Conservation (phyloP, 2,888 invertebrate genomes). For the Psococerastis gibbosa region DNA sequence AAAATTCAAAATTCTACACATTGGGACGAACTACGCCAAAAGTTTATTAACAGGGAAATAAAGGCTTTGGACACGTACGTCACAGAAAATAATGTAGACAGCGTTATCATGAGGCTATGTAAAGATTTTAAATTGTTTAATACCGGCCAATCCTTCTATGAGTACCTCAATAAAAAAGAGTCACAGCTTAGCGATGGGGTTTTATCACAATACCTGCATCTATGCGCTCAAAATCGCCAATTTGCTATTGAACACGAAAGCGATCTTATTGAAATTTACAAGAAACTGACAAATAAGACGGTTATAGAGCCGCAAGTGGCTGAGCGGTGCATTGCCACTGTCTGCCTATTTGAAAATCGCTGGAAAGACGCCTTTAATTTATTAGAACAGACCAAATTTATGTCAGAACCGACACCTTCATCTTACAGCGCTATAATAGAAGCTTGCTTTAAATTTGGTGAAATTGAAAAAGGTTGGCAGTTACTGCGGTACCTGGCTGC, state of each 20-base stretch:
- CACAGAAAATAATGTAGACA: not conserved
- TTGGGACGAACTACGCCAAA: not conserved
- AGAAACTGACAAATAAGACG: not conserved
- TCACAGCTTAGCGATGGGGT: not conserved
- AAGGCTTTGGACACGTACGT: not conserved
- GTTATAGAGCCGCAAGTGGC: not conserved
- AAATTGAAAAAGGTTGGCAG: not conserved
- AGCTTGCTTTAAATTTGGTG: not conserved
- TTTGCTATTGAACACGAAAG: not conserved
- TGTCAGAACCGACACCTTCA: not conserved
- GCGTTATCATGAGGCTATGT: not conserved
- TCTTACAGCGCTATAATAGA: not conserved
- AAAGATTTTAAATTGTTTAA: not conserved
- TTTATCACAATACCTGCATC: not conserved
- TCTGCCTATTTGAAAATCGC: not conserved
- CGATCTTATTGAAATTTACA: not conserved
- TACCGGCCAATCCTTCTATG: not conserved
- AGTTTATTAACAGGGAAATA: not conserved
- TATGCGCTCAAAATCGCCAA: not conserved
- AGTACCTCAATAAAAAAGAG: not conserved
- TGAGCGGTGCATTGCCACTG: not conserved
- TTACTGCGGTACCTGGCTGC: not conserved
- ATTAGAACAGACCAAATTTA: not conserved
- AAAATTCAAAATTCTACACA: no score
- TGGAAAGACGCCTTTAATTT: not conserved